phyloP scores from a whole-genome alignment of 2,797 vertebrate species.

The Ciconia nigra region DNA sequence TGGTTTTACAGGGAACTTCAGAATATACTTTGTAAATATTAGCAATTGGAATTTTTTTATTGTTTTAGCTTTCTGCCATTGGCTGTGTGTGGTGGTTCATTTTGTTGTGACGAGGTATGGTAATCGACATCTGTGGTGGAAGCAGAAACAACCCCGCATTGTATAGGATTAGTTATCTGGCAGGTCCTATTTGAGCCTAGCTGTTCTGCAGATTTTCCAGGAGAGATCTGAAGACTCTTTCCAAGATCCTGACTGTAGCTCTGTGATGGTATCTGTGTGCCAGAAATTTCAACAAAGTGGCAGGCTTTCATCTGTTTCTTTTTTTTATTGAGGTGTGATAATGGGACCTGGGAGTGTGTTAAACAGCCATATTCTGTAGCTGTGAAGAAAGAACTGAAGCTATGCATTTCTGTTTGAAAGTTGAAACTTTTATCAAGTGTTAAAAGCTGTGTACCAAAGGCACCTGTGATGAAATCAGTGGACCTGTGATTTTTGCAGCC shows the following conservation, averaged over 20 bases:
- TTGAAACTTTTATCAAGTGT: background rate
- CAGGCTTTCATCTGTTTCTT: background rate
- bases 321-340: background rate
- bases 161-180: background rate
- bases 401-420: background rate
- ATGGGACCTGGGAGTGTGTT: fast-evolving
- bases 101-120: background rate
- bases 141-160: background rate
- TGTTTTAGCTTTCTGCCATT: background rate
- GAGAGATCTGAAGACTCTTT: background rate
- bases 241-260: background rate
- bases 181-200: background rate
- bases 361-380: background rate
- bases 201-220: background rate
- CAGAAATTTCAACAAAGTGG: background rate
- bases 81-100: background rate
- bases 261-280: background rate
- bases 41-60: background rate
- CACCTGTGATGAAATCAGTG: background rate
- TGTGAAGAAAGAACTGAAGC: background rate
- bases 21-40: background rate
- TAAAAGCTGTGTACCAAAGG: background rate
- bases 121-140: background rate
- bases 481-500: background rate
- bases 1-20: background rate